Conservation (phyloP, 2,888 invertebrate species). For the Drosophila peninsularis region DNA sequence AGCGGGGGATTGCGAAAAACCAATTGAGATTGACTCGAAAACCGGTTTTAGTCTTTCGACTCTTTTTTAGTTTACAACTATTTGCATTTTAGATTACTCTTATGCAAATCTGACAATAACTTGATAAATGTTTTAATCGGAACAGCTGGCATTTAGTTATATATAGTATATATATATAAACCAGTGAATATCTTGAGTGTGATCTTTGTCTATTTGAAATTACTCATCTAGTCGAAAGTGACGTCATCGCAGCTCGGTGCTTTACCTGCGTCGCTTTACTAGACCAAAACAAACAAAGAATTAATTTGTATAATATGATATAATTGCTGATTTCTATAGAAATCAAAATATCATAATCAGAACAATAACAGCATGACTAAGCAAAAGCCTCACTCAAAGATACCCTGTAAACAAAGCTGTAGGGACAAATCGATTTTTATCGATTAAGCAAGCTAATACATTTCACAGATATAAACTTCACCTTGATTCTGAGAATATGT, state of each 20-base stretch:
- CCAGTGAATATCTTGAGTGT: neutral
- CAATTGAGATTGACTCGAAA: conserved; percentile 38
- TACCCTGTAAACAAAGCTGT: neutral
- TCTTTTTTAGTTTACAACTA: conserved; percentile 35
- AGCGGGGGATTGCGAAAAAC: conserved; percentile 65
- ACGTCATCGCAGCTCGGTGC: conserved; percentile 48
- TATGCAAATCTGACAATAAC: conserved; percentile 60
- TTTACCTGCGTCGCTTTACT: conserved; percentile 25
- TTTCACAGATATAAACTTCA: too few relatives aligned
- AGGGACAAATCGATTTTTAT: too few relatives aligned
- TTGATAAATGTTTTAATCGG: conserved; percentile 38
- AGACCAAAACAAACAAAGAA: neutral
- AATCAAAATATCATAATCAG: neutral
- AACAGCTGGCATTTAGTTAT: conserved; percentile 7
- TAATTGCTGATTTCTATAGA: neutral
- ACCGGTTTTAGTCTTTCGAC: conserved; percentile 57
- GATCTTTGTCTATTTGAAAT: conserved; percentile 6
- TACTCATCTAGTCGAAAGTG: conserved; percentile 24
- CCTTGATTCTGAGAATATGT: too few relatives aligned
- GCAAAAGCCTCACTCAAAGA: neutral
- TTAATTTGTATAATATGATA: neutral
- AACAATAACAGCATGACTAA: neutral
- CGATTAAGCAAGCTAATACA: too few relatives aligned
- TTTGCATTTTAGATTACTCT: conserved; percentile 56
- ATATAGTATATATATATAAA: neutral